Evolutionary conservation across 2,888 invertebrate species (phyloP).

Genomic region (Seira sanloemensis): DNA sequence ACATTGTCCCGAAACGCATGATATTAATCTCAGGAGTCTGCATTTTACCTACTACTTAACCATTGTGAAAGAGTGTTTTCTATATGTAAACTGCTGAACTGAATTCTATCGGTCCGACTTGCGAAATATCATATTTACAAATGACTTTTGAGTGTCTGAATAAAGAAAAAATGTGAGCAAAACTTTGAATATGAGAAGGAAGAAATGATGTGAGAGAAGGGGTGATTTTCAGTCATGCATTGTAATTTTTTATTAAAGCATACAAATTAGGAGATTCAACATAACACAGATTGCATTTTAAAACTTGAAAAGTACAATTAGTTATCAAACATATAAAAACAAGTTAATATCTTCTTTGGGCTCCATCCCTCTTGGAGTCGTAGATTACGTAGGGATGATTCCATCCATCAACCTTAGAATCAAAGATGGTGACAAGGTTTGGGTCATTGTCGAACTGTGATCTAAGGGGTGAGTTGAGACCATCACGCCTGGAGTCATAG

Average conservation of each 20-base stretch:
- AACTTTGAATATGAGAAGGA: no score
- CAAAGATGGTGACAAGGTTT: constrained; percentile 59
- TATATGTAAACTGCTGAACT: no score
- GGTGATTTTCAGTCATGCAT: constrained; percentile 40
- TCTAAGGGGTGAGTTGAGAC: constrained; percentile 59
- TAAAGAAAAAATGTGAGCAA: no score
- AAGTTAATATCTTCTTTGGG: constrained; percentile 41
- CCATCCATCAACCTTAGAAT: constrained; percentile 64
- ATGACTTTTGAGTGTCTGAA: no score
- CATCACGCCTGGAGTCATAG: constrained; percentile 66
- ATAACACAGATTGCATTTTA: constrained; percentile 18
- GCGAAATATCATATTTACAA: no score
- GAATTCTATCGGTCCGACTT: no score
- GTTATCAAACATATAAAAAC: not conserved
- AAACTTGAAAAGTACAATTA: constrained; percentile 26
- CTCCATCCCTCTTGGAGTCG: constrained; percentile 60
- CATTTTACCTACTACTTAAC: no score
- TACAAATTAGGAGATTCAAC: constrained; percentile 31
- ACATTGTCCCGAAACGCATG: no score
- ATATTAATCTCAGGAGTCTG: no score
- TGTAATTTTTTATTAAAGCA: constrained; percentile 38
- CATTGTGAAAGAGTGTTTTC: no score
- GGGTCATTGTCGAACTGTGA: constrained; percentile 58
- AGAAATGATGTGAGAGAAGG: no score
- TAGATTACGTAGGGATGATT: constrained; percentile 62